Evolutionary conservation across 1,140 invertebrate genomes (phyloP).

Genomic region (Anoplophora glabripennis): DNA sequence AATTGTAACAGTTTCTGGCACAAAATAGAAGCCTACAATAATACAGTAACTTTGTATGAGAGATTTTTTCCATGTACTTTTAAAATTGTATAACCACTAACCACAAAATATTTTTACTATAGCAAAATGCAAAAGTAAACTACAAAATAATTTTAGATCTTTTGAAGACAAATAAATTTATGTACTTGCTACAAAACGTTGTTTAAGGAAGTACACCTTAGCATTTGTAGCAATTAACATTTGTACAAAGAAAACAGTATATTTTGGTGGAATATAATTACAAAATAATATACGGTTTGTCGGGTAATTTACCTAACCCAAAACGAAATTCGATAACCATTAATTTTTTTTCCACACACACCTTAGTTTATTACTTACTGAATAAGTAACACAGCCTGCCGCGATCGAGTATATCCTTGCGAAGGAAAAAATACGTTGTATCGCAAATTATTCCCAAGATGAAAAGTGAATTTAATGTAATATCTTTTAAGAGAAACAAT

Average conservation of each 20-base stretch:
- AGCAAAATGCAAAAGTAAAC: too few species aligned
- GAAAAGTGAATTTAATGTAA: slow-evolving; percentile 16
- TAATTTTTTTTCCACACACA: slow-evolving; percentile 7
- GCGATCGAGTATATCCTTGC: not conserved
- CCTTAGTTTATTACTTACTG: not conserved
- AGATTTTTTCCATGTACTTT: too few species aligned
- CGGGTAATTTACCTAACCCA: slow-evolving; percentile 1
- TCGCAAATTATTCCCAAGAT: slow-evolving; percentile 6
- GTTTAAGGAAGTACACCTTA: slow-evolving; percentile 3
- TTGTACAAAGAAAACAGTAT: too few species aligned
- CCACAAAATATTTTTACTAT: too few species aligned
- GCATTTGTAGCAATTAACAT: too few species aligned
- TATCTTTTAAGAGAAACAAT: slow-evolving; percentile 1
- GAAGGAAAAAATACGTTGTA: not conserved
- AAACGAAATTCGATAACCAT: slow-evolving; percentile 6
- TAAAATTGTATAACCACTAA: too few species aligned
- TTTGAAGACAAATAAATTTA: too few species aligned
- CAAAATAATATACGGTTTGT: slow-evolving; percentile 17
- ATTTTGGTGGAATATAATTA: slow-evolving; percentile 3
- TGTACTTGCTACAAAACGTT: not conserved
- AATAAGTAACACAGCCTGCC: not conserved
- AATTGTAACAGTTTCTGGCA: too few species aligned
- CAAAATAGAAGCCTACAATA: too few species aligned
- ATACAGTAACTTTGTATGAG: too few species aligned
- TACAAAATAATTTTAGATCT: too few species aligned